Percentiles rank a stretch among this genome's conserved stretches.
These are phyloP conservation scores for Nannospalax galili DNA, from an alignment of 2,113 vertebrate genomes.

Conservation along the genomic window DNA sequence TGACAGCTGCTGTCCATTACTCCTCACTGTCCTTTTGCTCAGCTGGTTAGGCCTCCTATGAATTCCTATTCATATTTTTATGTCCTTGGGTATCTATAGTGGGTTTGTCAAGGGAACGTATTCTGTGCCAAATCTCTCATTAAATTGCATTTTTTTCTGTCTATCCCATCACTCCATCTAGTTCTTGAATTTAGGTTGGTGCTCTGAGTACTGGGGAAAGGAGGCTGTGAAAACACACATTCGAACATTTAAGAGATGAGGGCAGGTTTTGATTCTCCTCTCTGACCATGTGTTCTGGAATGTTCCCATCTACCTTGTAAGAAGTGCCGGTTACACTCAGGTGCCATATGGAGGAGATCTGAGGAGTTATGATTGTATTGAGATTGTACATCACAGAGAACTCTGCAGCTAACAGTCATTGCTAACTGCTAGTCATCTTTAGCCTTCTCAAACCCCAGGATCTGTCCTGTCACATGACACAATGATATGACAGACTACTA, in stretches of 20 bases:
- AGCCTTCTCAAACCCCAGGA: background rate
- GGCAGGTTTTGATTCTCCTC: background rate
- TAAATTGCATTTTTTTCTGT: background rate
- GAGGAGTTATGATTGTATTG: too few relatives aligned
- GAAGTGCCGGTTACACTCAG: background rate
- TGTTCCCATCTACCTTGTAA: background rate
- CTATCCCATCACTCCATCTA: accelerated
- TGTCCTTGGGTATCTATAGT: background rate
- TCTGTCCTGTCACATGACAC: background rate
- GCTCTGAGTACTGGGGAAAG: background rate
- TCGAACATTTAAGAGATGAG: background rate
- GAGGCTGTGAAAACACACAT: background rate
- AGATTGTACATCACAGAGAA: too few relatives aligned
- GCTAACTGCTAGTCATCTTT: background rate
- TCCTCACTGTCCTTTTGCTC: background rate
- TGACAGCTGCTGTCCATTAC: background rate
- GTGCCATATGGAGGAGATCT: background rate
- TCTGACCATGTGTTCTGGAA: background rate
- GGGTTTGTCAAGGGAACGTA: background rate
- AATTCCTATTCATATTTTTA: too few relatives aligned
- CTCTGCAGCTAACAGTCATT: background rate
- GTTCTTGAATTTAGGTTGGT: background rate
- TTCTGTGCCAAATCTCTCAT: background rate
- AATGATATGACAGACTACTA: too few relatives aligned
- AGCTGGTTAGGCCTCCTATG: background rate